Conservation (phyloP, 2,797 vertebrate genomes). For the Anableps anableps region DNA sequence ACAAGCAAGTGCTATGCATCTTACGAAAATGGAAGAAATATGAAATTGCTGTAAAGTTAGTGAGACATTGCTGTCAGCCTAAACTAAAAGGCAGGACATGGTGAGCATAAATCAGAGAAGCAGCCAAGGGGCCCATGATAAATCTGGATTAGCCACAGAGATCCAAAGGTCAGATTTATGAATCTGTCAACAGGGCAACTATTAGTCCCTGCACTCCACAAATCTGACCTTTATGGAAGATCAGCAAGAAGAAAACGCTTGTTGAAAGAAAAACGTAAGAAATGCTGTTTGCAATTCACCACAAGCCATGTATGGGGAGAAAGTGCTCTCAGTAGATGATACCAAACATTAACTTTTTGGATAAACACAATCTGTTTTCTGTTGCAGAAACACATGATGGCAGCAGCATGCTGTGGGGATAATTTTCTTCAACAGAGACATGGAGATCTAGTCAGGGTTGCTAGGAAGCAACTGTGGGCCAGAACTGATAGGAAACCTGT, state of each 20-base stretch:
- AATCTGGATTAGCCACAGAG: neutral
- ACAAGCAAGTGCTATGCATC: neutral
- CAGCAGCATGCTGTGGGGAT: no score
- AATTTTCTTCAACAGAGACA: no score
- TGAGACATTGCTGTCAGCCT: no score
- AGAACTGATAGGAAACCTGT: neutral
- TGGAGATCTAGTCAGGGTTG: neutral
- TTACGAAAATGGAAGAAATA: no score
- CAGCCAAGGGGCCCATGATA: neutral
- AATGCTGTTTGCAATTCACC: neutral
- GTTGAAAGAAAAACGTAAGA: neutral
- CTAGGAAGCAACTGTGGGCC: no score
- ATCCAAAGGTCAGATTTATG: neutral
- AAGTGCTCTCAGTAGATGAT: neutral
- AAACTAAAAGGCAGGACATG: neutral
- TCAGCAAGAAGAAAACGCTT: neutral
- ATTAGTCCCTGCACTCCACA: neutral
- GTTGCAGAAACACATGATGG: neutral
- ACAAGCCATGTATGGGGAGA: neutral
- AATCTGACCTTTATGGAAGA: neutral
- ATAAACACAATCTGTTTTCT: neutral
- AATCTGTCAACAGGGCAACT: neutral
- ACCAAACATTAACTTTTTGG: no score
- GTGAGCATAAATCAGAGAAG: neutral
- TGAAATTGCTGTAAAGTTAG: neutral